Percentiles rank a stretch among this genome's conserved stretches.
These are phyloP conservation scores for Gymnobelideus leadbeateri DNA, from an alignment of 2,113 vertebrate genomes.

Conservation along the genomic window DNA sequence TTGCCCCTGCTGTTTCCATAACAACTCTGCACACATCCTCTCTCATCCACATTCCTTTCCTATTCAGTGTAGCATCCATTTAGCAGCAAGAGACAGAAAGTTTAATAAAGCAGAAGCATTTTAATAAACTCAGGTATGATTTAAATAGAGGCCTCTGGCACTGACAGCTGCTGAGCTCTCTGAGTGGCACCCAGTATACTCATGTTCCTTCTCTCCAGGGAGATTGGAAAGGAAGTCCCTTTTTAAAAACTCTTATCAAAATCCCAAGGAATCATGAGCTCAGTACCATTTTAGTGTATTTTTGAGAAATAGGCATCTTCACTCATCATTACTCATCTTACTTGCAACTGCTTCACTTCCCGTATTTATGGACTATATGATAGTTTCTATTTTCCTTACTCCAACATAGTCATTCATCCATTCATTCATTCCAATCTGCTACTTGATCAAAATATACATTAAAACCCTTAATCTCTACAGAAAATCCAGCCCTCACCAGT, in stretches of 20 bases:
- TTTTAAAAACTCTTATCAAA: conserved; percentile 35
- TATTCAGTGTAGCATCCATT: conserved; percentile 35
- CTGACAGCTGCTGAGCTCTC: conserved; percentile 10
- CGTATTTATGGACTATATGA: not conserved
- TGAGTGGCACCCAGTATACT: not conserved
- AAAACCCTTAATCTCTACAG: not conserved
- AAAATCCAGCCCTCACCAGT: not conserved
- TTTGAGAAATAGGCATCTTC: not conserved
- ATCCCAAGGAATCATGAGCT: conserved; percentile 21
- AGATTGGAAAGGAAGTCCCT: not conserved
- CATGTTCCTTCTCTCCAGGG: not conserved
- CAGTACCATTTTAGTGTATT: not conserved
- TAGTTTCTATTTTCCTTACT: not conserved
- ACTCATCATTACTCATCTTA: not conserved
- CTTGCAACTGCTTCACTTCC: not conserved
- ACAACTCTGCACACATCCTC: conserved; percentile 42
- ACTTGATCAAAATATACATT: not conserved
- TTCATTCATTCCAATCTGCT: not conserved
- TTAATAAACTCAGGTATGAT: conserved; percentile 38
- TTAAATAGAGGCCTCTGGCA: conserved; percentile 21
- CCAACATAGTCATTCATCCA: not conserved
- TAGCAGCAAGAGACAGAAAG: conserved; percentile 48
- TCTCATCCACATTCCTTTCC: conserved; percentile 25
- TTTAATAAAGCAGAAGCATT: conserved; percentile 55
- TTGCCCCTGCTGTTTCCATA: conserved; percentile 53